Evolutionary conservation across 2,888 invertebrate genomes (phyloP), one percentile per base, ranked within the genome.

Genomic region (Amphimallon solstitiale): DNA sequence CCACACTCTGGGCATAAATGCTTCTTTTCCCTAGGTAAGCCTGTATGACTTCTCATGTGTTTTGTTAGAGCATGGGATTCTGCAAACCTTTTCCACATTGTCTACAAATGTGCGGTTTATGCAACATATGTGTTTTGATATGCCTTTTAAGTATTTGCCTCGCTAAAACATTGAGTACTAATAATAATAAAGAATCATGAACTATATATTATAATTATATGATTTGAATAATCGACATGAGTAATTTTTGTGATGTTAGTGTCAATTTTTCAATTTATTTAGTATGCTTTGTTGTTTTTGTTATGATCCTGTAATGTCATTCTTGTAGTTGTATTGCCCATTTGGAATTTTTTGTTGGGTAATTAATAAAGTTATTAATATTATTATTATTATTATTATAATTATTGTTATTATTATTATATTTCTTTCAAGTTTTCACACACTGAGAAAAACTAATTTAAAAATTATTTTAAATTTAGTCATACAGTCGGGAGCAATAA

Each of bases 1-100:
- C 84, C 84, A 71, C 87, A 87, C 0, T 81, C 70, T 9, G 78
- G 76, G 76, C 87, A 88, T 38, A 75, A 74, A 73, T 84, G 82
- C 66, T 81, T 84, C 75, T 85, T 86, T 72, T 85, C 85, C 0
- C 78, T 71, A 6, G 77, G 77, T 73, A 85, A 80, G 1, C 86
- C 86, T 37, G 85, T 84, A 78, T 88, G 88, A 2, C 83, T 83
- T 67, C 85, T 83, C 68, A 77, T 73, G 77, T 88, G 88, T 0
- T 86, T 79, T 0, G 82, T 81, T 71, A 87, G 75, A 35, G 86
- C 85, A 74, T 84, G 84, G 69, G 80, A 79, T 77, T 88, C 88
- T 0, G 84, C 80, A 78, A 88, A 45, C 82, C 77, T 73, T 86
- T 86, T 52, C 79, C 81, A 76, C 88, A 88, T 35, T 74, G 69